phyloP scores from a whole-genome alignment of 2,113 vertebrate species.

The Anas platyrhynchos region DNA sequence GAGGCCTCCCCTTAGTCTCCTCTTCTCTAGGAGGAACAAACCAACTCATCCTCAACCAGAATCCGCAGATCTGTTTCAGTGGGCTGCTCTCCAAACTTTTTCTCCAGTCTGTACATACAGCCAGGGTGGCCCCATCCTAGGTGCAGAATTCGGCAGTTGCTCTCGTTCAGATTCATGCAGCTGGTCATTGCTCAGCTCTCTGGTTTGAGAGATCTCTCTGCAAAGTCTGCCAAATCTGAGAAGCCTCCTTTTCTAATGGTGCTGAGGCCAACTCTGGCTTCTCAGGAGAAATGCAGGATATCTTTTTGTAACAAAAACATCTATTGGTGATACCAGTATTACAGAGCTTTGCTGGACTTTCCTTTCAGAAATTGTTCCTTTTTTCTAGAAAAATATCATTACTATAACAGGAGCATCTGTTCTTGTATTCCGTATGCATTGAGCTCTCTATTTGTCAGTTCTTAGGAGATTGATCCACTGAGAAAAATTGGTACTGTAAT shows the following conservation, averaged over 20 bases:
- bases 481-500: background rate
- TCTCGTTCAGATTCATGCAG: background rate
- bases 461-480: background rate
- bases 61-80: background rate
- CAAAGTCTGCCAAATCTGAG: background rate
- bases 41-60: background rate
- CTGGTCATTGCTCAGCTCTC: no score
- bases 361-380: background rate
- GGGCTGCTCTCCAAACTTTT: background rate
- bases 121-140: background rate
- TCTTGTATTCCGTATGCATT: background rate
- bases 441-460: background rate
- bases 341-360: background rate
- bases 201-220: background rate
- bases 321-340: background rate
- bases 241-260: background rate
- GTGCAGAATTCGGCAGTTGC: background rate
- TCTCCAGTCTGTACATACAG: background rate
- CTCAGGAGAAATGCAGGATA: rapidly evolving
- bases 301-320: background rate
- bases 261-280: background rate
- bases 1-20: background rate
- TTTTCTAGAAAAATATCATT: background rate
- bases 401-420: background rate
- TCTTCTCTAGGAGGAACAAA: background rate